phyloP scores from a whole-genome alignment of 2,888 invertebrate genomes.

The Phalera bucephala region DNA sequence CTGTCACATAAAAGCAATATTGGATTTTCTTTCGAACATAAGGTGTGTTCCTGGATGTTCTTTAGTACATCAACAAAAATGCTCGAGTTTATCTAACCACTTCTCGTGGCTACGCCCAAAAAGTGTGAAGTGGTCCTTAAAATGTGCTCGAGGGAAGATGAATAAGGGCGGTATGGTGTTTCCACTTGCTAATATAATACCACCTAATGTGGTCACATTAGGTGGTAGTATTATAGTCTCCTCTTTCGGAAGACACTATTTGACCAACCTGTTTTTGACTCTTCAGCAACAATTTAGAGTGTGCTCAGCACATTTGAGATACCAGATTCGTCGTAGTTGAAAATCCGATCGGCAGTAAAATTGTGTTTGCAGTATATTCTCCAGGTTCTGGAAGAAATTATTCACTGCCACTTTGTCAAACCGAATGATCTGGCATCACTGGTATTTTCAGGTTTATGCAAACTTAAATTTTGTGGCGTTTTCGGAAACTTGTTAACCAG shows the following conservation, averaged over 20 bases:
- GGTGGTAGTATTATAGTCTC: too few species aligned
- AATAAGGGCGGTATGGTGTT: constrained; percentile 12
- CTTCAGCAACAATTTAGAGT: neutral
- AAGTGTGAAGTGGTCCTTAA: constrained; percentile 11
- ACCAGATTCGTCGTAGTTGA: constrained; percentile 4
- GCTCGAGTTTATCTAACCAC: constrained; percentile 6
- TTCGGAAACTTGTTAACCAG: neutral
- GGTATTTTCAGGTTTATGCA: constrained; percentile 8
- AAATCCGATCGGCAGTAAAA: constrained; percentile 1
- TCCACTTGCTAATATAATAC: constrained; percentile 10
- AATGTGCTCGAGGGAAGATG: constrained; percentile 9
- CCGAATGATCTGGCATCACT: constrained; percentile 7
- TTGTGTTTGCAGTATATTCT: neutral
- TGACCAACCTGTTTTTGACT: constrained; percentile 3
- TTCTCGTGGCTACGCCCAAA: constrained; percentile 3
- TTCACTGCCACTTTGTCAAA: constrained; percentile 8
- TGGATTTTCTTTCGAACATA: constrained; percentile 3
- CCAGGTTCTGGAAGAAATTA: constrained; percentile 5
- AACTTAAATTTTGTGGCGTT: constrained; percentile 3
- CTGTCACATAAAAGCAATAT: constrained; percentile 3
- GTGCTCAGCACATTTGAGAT: constrained; percentile 2
- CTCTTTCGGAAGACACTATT: constrained; percentile 5
- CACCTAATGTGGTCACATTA: constrained; percentile 10
- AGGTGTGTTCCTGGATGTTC: constrained; percentile 5
- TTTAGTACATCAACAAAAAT: constrained; percentile 10